Percentiles rank a stretch among this genome's conserved stretches.
phyloP scores from a whole-genome alignment of 2,888 invertebrate species.

The Yponomeuta sedellus region DNA sequence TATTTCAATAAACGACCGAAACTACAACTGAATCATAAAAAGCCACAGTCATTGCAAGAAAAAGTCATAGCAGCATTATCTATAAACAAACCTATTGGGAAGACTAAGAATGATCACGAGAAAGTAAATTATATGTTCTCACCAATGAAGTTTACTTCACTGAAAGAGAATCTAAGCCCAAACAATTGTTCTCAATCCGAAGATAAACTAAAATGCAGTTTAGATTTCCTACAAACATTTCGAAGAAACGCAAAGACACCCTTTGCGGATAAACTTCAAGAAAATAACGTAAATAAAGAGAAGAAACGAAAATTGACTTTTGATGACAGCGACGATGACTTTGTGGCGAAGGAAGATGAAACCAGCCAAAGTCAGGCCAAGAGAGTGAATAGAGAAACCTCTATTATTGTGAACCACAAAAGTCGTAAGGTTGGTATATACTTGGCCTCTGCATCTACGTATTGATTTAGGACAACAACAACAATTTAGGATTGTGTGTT shows the following conservation, averaged over 20 bases:
- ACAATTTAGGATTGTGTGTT: no score
- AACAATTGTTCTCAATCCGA: constrained; percentile 17
- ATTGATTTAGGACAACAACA: no score
- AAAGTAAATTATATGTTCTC: constrained; percentile 34
- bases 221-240: constrained; percentile 49
- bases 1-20: constrained; percentile 60
- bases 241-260: constrained; percentile 36
- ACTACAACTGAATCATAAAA: constrained; percentile 30
- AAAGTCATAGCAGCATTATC: constrained; percentile 47
- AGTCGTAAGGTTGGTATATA: constrained; percentile 27
- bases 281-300: constrained; percentile 5
- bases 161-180: constrained; percentile 53
- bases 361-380: constrained; percentile 27
- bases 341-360: constrained; percentile 34
- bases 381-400: constrained; percentile 28
- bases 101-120: constrained; percentile 21
- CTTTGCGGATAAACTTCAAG: constrained; percentile 7
- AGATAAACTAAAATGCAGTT: constrained; percentile 27
- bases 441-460: no score
- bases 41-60: constrained; percentile 44
- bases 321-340: constrained; percentile 65
- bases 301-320: constrained; percentile 38
- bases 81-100: constrained; percentile 27
- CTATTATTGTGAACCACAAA: constrained; percentile 36
- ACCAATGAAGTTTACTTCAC: constrained; percentile 32